These are phyloP conservation scores for Sebastes iracundus DNA, from an alignment of 2,797 vertebrate species.

Conservation along the genomic window DNA sequence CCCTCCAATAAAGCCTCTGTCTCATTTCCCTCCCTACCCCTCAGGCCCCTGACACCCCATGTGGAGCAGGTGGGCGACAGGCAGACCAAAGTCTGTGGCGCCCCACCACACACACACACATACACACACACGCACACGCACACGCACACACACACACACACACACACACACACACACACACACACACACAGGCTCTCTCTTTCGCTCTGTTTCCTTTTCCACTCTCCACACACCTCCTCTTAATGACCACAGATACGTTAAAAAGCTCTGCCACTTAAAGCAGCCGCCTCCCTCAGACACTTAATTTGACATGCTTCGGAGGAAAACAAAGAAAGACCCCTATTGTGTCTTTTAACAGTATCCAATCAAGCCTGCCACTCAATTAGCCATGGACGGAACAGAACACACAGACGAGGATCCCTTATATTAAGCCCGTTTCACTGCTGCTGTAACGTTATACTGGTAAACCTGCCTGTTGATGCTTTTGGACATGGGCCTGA, in stretches of 20 bases:
- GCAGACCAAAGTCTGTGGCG: conserved; percentile 59
- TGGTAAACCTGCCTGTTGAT: neutral
- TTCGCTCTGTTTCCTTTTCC: conserved; percentile 38
- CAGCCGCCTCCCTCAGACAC: conserved; percentile 49
- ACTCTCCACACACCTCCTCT: conserved; percentile 54
- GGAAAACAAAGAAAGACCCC: conserved; percentile 73
- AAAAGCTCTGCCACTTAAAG: conserved; percentile 64
- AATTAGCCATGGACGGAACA: conserved; percentile 60
- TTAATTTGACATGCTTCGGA: conserved; percentile 75
- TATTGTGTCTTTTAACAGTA: conserved; percentile 71
- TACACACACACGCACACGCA: conserved; percentile 12
- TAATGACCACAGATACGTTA: conserved; percentile 73
- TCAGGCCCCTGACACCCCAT: conserved; percentile 50
- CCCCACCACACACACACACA: conserved; percentile 13
- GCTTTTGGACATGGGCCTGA: neutral
- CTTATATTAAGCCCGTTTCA: conserved; percentile 37
- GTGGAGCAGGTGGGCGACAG: conserved; percentile 76
- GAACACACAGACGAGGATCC: conserved; percentile 42
- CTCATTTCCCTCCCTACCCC: conserved; percentile 60
- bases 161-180: conserved; percentile 17
- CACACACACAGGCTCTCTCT: conserved; percentile 11
- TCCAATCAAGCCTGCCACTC: conserved; percentile 72
- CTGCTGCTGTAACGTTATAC: neutral
- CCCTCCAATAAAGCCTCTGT: conserved; percentile 63
- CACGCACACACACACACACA: conserved; percentile 6